Conservation (phyloP, 2,113 vertebrate species). For the Cariama cristata region DNA sequence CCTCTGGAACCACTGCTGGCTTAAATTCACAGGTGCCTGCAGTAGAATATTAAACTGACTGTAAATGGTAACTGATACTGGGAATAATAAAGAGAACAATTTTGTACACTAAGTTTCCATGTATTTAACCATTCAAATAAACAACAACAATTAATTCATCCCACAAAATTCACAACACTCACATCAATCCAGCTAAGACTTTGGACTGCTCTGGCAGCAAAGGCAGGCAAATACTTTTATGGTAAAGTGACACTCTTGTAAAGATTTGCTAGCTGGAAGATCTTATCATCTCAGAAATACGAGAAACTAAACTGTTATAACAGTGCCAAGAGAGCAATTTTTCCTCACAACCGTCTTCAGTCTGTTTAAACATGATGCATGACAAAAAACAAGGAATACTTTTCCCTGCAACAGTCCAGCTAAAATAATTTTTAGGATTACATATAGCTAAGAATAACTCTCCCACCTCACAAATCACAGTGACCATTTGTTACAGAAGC, state of each 20-base stretch:
- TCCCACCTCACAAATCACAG: neutral
- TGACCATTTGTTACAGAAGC: neutral
- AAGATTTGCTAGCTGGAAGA: neutral
- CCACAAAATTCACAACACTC: neutral
- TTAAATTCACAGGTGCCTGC: neutral
- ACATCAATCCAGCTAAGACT: neutral
- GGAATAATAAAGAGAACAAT: neutral
- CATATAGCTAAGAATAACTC: neutral
- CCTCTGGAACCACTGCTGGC: neutral
- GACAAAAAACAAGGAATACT: neutral
- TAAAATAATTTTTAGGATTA: neutral
- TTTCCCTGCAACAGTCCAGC: neutral
- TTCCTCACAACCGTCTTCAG: neutral
- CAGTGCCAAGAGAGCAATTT: neutral
- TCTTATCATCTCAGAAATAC: neutral
- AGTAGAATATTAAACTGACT: neutral
- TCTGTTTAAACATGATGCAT: neutral
- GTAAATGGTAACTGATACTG: neutral
- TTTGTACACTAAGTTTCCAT: neutral
- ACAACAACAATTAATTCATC: neutral
- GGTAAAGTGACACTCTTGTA: neutral
- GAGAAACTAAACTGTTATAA: neutral
- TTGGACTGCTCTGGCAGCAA: neutral
- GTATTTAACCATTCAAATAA: neutral
- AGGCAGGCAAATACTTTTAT: neutral